Evolutionary conservation across 2,888 invertebrate genomes (phyloP).

Genomic region (Ametastegia equiseti): DNA sequence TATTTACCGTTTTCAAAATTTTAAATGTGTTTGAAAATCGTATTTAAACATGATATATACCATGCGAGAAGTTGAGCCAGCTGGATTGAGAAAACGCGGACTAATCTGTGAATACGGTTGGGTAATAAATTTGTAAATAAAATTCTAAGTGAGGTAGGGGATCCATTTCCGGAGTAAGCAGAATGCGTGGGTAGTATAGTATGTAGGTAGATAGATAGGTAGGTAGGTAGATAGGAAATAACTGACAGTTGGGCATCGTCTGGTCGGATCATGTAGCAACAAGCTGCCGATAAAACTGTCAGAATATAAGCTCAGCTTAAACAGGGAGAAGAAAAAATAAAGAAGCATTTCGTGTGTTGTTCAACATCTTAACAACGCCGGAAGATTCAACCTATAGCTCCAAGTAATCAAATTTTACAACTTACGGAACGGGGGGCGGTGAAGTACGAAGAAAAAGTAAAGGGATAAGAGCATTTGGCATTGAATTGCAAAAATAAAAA

Average conservation of each 20-base stretch:
- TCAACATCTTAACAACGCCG: not conserved
- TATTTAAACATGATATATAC: no score
- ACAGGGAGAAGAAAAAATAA: not conserved
- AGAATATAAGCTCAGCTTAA: not conserved
- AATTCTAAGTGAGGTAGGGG: not conserved
- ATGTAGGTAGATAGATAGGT: no score
- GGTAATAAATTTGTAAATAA: not conserved
- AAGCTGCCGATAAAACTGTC: constrained; percentile 32
- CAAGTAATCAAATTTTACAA: not conserved
- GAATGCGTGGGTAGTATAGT: not conserved
- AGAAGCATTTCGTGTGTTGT: not conserved
- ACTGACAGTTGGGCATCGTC: constrained; percentile 2
- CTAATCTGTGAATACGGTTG: no score
- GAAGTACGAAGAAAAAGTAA: not conserved
- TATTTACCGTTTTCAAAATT: no score
- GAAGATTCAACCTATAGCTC: not conserved
- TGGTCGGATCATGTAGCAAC: constrained; percentile 17
- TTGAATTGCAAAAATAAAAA: not conserved
- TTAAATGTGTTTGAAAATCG: no score
- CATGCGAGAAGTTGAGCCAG: no score
- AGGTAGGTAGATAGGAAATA: no score
- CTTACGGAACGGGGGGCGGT: not conserved
- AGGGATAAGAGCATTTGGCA: not conserved
- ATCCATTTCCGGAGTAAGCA: not conserved
- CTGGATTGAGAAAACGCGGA: no score